A percentile compares a stretch with the other conserved stretches of the same genome.
phyloP scores from a whole-genome alignment of 2,113 vertebrate species.

The Tragelaphus strepsiceros region DNA sequence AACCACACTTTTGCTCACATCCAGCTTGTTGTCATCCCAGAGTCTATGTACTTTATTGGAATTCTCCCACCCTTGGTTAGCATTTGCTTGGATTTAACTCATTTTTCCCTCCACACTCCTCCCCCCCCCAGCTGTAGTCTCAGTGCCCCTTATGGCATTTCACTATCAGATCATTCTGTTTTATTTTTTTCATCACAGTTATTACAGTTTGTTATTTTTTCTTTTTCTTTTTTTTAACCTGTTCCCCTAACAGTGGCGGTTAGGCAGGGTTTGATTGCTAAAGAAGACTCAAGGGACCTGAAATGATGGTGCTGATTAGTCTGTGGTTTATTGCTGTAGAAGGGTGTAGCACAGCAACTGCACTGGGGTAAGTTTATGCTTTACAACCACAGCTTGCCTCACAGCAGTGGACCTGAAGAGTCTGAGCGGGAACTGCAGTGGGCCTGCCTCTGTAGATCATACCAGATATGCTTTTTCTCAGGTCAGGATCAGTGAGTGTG shows the following conservation, averaged over 20 bases:
- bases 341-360: background rate
- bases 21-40: background rate
- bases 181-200: background rate
- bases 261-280: background rate
- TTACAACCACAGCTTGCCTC: background rate
- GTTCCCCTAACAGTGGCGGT: background rate
- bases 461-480: background rate
- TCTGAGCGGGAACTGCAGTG: background rate
- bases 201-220: background rate
- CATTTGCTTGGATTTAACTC: background rate
- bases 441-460: background rate
- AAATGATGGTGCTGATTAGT: background rate
- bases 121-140: background rate
- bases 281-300: background rate
- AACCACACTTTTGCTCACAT: background rate
- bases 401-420: background rate
- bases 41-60: background rate
- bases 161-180: background rate
- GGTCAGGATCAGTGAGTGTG: background rate
- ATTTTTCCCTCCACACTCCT: background rate
- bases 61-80: background rate
- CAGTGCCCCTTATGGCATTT: background rate
- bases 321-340: background rate
- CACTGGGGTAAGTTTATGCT: background rate
- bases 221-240: background rate